Conservation (phyloP, 2,888 invertebrate genomes). For the Drosophila meridionalis region DNA sequence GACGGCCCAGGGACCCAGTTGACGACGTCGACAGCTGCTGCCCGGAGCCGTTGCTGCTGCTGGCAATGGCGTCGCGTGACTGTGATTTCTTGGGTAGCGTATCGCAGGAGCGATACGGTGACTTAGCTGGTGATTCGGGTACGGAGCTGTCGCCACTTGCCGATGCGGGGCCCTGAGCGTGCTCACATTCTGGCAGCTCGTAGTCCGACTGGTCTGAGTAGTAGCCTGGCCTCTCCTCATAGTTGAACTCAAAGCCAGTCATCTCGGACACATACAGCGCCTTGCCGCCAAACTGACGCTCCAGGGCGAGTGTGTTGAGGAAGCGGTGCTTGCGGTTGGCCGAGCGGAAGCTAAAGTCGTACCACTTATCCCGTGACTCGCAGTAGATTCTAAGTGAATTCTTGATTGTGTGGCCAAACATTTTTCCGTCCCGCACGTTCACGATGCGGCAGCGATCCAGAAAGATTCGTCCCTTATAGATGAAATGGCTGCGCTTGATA, state of each 20-base stretch:
- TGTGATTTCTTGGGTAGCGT: slow-evolving; percentile 77
- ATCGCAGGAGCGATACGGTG: slow-evolving; percentile 77
- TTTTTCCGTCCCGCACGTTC: slow-evolving; percentile 89
- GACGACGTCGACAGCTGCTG: slow-evolving; percentile 60
- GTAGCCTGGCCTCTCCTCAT: slow-evolving; percentile 83
- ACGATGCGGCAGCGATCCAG: slow-evolving; percentile 90
- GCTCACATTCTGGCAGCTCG: slow-evolving; percentile 78
- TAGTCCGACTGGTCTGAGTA: slow-evolving; percentile 84
- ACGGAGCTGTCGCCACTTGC: slow-evolving; percentile 79
- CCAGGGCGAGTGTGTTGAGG: slow-evolving; percentile 88
- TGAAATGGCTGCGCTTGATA: slow-evolving; percentile 91
- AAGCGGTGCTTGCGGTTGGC: slow-evolving; percentile 90
- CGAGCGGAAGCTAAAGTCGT: slow-evolving; percentile 91
- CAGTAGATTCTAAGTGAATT: slow-evolving; percentile 91
- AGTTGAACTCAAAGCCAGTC: slow-evolving; percentile 79
- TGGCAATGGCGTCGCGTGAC: slow-evolving; percentile 63
- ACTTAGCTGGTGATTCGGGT: slow-evolving; percentile 82
- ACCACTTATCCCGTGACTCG: slow-evolving; percentile 90
- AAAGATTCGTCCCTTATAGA: slow-evolving; percentile 93
- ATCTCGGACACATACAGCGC: slow-evolving; percentile 84
- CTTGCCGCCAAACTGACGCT: slow-evolving; percentile 86
- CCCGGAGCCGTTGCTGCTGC: slow-evolving; percentile 35
- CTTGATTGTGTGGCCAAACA: slow-evolving; percentile 89
- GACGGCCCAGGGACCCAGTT: slow-evolving; percentile 84
- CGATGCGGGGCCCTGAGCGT: slow-evolving; percentile 51